These are phyloP conservation scores for Struthio camelus DNA, from an alignment of 2,113 vertebrate genomes.

Conservation along the genomic window DNA sequence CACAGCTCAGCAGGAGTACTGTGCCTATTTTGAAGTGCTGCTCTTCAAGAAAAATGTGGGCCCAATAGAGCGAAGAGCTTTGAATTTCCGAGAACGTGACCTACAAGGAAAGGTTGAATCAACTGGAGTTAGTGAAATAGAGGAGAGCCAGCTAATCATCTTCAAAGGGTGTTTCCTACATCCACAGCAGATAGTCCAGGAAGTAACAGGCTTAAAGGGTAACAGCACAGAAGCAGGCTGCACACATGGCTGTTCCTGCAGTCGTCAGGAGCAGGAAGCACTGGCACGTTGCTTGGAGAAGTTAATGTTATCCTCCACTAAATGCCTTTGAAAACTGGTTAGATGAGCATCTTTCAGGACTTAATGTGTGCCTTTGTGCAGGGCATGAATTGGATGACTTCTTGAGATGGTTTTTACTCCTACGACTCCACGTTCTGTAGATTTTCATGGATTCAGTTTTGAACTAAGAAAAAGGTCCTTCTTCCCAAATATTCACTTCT, in stretches of 20 bases:
- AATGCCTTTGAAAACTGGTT: neutral
- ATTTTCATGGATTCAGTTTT: neutral
- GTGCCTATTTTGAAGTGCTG: neutral
- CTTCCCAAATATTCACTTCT: neutral
- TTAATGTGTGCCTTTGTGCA: neutral
- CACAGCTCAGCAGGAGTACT: neutral
- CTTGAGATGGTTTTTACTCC: neutral
- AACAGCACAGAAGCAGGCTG: neutral
- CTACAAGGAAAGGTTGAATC: neutral
- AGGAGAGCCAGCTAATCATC: no score
- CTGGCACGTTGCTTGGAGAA: rapidly evolving
- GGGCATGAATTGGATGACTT: neutral
- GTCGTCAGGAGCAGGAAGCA: neutral
- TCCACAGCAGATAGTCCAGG: neutral
- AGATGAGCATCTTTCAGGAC: neutral
- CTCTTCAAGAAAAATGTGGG: neutral
- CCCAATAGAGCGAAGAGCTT: neutral
- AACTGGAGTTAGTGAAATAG: neutral
- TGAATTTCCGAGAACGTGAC: neutral
- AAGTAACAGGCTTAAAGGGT: neutral
- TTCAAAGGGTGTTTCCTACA: neutral
- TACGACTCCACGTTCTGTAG: neutral
- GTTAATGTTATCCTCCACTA: neutral
- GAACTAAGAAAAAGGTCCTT: neutral
- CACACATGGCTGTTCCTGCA: rapidly evolving